Evolutionary conservation across 2,888 invertebrate species (phyloP), one percentile per base, ranked within the genome.

Genomic region (Thereva unica): DNA sequence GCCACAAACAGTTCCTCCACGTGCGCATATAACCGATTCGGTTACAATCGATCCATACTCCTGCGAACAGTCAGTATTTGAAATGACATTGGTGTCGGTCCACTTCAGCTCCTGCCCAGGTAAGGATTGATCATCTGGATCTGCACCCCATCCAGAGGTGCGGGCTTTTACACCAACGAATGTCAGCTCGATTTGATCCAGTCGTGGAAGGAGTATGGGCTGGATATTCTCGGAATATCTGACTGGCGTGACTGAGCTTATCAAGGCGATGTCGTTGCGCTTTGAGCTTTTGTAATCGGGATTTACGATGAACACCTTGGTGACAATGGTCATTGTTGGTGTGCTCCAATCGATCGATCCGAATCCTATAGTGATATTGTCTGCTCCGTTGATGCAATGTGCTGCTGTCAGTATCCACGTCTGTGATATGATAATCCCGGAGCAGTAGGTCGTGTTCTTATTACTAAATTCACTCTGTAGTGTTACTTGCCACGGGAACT

Each of bases 401-500:
- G 63, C 67, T 8, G 67, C 54, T 7, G 67, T 67, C 35, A 67
- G 9, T 34, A 67, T 54, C 67, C 67, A 67, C 10, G 44, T 49
- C 8, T 4, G 6, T 52, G 67, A 64, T 54, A 67, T 40, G 23
- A 67, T 63, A 10, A 37, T 42, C 8, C 63, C 67, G 41, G 63
- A 44, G 38, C 67, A 67, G 44, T 35, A 49, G 23, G 12, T 44
- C 6, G 10, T 38, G 3, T 37, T 2, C 52, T 40, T 38, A 35
- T 40, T 34, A 47, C 44, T 12, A 8, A 42, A 50, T 38, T 56
- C 12, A 38, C 40, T 42, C 45, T 8, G 34, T 5, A 53, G 38
- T n/a, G 54, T 41, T 23, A 47, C 63, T 67, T 67, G 67, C 63
- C 61, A 67, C 34, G 67, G 67, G 55, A 67, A 67, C 55, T 67